phyloP scores from a whole-genome alignment of 1,140 invertebrate genomes.

The Plectrocnemia conspersa region DNA sequence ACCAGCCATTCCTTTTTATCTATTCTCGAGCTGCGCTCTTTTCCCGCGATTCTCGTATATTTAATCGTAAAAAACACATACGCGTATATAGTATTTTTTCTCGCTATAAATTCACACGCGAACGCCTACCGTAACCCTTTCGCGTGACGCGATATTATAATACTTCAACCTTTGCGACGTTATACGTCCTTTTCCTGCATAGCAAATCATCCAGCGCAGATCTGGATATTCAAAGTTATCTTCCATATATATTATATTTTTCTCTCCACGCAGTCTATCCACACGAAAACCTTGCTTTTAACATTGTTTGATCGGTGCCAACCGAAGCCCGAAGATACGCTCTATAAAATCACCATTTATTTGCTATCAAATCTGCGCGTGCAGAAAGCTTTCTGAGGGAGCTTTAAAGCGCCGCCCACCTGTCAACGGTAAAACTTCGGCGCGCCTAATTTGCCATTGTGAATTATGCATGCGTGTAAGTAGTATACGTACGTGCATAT shows the following conservation, averaged over 20 bases:
- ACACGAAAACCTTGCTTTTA: neutral
- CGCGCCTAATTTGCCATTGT: too few species aligned
- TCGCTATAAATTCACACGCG: constrained; percentile 10
- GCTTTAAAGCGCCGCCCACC: too few species aligned
- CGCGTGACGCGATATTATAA: constrained; percentile 10
- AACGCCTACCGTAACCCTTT: constrained; percentile 4
- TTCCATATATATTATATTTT: constrained; percentile 15
- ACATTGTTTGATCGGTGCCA: constrained; percentile 11
- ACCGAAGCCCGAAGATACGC: constrained; percentile 13
- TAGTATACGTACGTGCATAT: too few species aligned
- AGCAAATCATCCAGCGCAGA: constrained; percentile 23
- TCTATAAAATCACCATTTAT: constrained; percentile 32
- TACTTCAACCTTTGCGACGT: constrained; percentile 14
- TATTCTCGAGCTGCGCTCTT: neutral
- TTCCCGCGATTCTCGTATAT: too few species aligned
- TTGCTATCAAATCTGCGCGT: constrained; percentile 13
- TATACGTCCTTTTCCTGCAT: constrained; percentile 13
- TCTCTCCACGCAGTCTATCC: neutral
- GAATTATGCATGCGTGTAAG: too few species aligned
- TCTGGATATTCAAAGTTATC: constrained; percentile 12
- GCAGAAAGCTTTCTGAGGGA: neutral
- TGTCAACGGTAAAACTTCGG: too few species aligned
- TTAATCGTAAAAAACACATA: too few species aligned
- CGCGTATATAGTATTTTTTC: too few species aligned
- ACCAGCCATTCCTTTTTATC: neutral